These are phyloP conservation scores for Galeopterus variegatus DNA, from an alignment of 2,113 vertebrate genomes.

Conservation along the genomic window DNA sequence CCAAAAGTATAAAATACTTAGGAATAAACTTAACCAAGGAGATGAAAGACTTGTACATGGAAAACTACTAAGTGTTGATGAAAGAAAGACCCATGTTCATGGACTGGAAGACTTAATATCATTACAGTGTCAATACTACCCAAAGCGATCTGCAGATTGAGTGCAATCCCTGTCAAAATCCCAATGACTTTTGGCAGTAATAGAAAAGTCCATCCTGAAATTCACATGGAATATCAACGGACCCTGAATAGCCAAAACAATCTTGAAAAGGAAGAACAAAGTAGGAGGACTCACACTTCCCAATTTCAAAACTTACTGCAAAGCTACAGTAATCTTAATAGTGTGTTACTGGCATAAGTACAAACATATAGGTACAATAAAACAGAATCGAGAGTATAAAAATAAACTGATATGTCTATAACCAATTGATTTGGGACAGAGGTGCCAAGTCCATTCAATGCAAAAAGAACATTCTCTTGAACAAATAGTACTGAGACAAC, in stretches of 20 bases:
- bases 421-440: neutral
- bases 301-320: conserved; percentile 45
- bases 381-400: conserved; percentile 32
- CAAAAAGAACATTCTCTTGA: neutral
- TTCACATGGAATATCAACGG: neutral
- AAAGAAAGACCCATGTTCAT: neutral
- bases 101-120: neutral
- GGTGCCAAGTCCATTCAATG: neutral
- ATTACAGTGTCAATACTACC: neutral
- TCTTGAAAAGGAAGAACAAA: conserved; percentile 20
- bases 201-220: conserved; percentile 30
- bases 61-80: conserved; percentile 47
- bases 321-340: conserved; percentile 35
- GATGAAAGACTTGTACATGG: neutral
- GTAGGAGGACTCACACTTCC: neutral
- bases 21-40: neutral
- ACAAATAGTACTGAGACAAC: conserved; percentile 11
- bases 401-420: neutral
- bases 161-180: neutral
- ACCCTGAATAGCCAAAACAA: neutral
- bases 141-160: neutral
- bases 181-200: conserved; percentile 13
- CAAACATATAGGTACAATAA: neutral
- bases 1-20: conserved; percentile 33
- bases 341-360: neutral